Conservation (phyloP, 2,888 invertebrate species). For the Argyra leucocephala region DNA sequence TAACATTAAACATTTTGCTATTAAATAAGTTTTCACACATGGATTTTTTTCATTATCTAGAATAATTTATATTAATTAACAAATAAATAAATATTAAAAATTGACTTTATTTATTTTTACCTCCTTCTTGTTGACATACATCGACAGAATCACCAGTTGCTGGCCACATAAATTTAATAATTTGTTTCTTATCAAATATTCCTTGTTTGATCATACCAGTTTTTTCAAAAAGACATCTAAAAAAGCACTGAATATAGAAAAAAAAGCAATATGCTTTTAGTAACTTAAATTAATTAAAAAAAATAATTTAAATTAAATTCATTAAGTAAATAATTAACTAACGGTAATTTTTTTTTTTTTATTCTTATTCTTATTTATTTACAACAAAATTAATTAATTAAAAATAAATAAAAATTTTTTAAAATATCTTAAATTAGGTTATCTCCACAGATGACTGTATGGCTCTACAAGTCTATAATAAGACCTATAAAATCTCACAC, state of each 20-base stretch:
- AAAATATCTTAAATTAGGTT: neutral
- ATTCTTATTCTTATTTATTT: too few species aligned
- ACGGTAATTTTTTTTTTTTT: neutral
- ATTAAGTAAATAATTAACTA: neutral
- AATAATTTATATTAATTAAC: conserved; percentile 10
- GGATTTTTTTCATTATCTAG: conserved; percentile 40
- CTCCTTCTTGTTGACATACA: conserved; percentile 34
- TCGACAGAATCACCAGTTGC: conserved; percentile 37
- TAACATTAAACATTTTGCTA: conserved; percentile 47
- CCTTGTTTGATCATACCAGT: conserved; percentile 44
- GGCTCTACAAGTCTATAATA: too few species aligned
- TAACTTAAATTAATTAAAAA: conserved; percentile 22
- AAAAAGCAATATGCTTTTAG: too few species aligned
- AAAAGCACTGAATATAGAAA: conserved; percentile 43
- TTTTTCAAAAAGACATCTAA: conserved; percentile 48
- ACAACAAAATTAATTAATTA: neutral
- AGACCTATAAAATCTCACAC: too few species aligned
- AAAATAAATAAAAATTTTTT: conserved; percentile 2
- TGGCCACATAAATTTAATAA: conserved; percentile 42
- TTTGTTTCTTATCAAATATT: conserved; percentile 41
- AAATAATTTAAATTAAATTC: too few species aligned
- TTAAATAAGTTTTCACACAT: conserved; percentile 48
- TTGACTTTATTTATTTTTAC: conserved; percentile 29
- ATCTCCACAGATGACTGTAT: too few species aligned
- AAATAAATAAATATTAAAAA: neutral